Evolutionary conservation across 2,113 vertebrate species (phyloP).

Genomic region (Pandion haliaetus): DNA sequence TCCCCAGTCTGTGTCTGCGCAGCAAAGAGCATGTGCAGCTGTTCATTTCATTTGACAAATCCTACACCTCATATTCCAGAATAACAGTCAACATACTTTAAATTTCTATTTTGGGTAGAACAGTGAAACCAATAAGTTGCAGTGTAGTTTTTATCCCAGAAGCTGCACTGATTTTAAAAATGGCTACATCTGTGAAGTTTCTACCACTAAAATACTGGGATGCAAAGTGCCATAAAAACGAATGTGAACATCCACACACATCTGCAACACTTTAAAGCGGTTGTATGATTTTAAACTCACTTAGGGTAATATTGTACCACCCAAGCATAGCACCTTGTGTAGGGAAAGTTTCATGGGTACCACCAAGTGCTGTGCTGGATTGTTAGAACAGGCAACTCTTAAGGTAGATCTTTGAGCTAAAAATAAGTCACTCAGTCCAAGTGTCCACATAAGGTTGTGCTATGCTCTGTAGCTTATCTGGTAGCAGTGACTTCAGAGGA

Average conservation of each 20-base stretch:
- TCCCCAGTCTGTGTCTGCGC: not conserved
- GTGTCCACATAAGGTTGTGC: conserved; percentile 44
- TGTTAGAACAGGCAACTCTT: not conserved
- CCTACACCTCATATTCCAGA: conserved; percentile 22
- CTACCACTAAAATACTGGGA: not conserved
- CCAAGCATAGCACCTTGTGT: not conserved
- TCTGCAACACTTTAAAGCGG: not conserved
- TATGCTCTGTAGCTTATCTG: conserved; percentile 49
- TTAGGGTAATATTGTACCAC: not conserved
- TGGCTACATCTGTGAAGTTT: not conserved
- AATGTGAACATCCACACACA: not conserved
- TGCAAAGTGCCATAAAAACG: not conserved
- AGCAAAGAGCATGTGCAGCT: conserved; percentile 20
- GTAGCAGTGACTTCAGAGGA: conserved; percentile 25
- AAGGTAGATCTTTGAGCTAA: conserved; percentile 53
- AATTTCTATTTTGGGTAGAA: not conserved
- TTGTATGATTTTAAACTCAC: not conserved
- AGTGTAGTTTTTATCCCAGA: not conserved
- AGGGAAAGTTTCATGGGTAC: not conserved
- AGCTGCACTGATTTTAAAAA: not conserved
- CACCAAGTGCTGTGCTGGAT: not conserved
- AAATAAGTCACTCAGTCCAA: conserved; percentile 15
- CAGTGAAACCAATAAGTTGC: not conserved
- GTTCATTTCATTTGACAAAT: conserved; percentile 35
- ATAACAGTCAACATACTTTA: conserved; percentile 1